Evolutionary conservation across 2,113 vertebrate genomes (phyloP), one percentile per base, ranked within the genome.

Genomic region (Mormoops blainvillei): DNA sequence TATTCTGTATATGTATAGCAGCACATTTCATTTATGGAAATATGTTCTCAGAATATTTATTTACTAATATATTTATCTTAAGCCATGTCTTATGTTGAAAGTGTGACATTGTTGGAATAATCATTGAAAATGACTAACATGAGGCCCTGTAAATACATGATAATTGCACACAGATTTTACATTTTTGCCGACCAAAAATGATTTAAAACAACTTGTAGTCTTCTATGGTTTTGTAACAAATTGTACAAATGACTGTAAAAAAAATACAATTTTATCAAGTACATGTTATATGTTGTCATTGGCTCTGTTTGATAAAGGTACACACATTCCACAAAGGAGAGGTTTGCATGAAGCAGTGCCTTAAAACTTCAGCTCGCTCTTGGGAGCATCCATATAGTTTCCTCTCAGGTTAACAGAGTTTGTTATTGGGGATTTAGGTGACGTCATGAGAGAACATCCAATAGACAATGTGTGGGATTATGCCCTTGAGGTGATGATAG

Each of bases 41-140:
- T 99, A 99, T 99, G 99, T 99, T 99, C 99, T 99, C 99, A 99
- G 99, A 99, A 99, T 99, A 99, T 99, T 99, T 99, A 99, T 99
- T 99, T 99, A 99, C 99, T 99, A 99, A 99, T 99, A 99, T 99
- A 99, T 99, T 99, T 99, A 99, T 99, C 99, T 99, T 99, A 99
- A 99, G 99, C 99, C 99, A 99, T 99, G 99, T 99, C 99, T 99
- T 99, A 99, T 99, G 99, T 99, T 99, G 99, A 99, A 98, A 99
- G 99, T 99, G 99, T 99, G 99, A 99, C 98, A 97, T 98, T 99
- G 98, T 98, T 98, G 98, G 98, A 99, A 98, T 98, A 99, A 99
- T 98, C 99, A 99, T 98, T 98, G 98, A 99, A 98, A 99, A 99
- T 99, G 99, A 99, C 99, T 99, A 99, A 99, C 99, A 99, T 98